Conservation (phyloP, 2,113 vertebrate genomes). For the Grantiella picta region DNA sequence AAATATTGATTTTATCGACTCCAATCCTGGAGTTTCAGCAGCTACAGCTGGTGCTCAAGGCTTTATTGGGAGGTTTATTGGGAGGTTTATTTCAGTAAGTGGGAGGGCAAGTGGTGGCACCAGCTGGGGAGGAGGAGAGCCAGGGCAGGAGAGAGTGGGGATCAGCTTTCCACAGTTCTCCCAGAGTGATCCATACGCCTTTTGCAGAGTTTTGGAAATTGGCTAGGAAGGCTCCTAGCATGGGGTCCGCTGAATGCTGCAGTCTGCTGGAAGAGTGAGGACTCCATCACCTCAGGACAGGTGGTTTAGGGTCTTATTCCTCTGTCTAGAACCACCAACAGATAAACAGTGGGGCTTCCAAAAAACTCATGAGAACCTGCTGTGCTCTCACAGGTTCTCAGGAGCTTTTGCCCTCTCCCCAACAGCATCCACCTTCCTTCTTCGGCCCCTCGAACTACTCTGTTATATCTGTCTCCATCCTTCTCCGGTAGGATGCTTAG, state of each 20-base stretch:
- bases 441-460: accelerated
- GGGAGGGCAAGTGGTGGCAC: neutral
- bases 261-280: neutral
- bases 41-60: neutral
- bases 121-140: neutral
- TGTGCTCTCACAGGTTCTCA: neutral
- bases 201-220: neutral
- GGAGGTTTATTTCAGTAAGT: conserved; percentile 24
- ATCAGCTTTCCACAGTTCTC: neutral
- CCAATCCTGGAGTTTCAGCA: conserved; percentile 23
- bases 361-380: neutral
- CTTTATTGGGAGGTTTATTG: conserved; percentile 45
- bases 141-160: neutral
- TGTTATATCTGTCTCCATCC: neutral
- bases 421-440: neutral
- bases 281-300: neutral
- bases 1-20: conserved; percentile 60
- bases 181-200: neutral
- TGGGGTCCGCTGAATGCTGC: accelerated
- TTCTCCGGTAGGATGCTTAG: neutral
- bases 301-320: neutral
- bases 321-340: neutral
- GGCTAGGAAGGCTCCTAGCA: neutral
- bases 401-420: neutral
- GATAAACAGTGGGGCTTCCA: neutral